Evolutionary conservation across 2,888 invertebrate species (phyloP).

Genomic region (Amiota communis): DNA sequence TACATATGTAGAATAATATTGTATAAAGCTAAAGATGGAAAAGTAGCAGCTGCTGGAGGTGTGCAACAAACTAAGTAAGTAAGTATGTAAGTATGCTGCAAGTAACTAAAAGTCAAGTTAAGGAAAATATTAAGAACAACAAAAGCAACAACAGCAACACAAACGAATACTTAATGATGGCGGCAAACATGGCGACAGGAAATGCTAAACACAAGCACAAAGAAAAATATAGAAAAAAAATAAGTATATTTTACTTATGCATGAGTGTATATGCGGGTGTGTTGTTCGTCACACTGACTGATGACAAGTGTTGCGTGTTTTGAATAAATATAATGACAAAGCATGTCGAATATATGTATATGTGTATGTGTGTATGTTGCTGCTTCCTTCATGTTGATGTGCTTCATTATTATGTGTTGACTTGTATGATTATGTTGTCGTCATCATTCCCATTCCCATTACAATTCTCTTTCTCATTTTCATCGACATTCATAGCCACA

Average conservation of each 20-base stretch:
- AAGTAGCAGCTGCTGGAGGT: background rate
- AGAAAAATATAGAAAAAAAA: background rate
- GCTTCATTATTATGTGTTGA: constrained; percentile 31
- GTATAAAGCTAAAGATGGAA: too few relatives aligned
- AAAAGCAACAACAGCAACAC: constrained; percentile 11
- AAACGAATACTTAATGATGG: constrained; percentile 43
- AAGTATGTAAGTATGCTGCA: background rate
- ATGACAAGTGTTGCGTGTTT: constrained; percentile 67
- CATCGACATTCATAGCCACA: too few relatives aligned
- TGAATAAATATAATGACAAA: constrained; percentile 58
- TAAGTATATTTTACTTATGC: constrained; percentile 14
- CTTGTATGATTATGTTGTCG: constrained; percentile 27
- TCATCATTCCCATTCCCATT: background rate
- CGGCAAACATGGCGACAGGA: constrained; percentile 36
- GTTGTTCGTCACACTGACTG: constrained; percentile 46
- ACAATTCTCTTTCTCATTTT: too few relatives aligned
- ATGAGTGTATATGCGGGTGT: constrained; percentile 22
- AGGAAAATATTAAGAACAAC: constrained; percentile 23
- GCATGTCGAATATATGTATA: constrained; percentile 29
- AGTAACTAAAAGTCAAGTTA: constrained; percentile 15
- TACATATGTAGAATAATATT: too few relatives aligned
- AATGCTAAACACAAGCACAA: constrained; percentile 15
- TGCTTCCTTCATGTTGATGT: constrained; percentile 18
- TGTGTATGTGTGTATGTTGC: constrained; percentile 11
- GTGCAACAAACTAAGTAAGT: background rate